Percentiles rank a stretch among this genome's conserved stretches.
These are phyloP conservation scores for Penaeus chinensis DNA, from an alignment of 1,140 invertebrate species.

Conservation along the genomic window DNA sequence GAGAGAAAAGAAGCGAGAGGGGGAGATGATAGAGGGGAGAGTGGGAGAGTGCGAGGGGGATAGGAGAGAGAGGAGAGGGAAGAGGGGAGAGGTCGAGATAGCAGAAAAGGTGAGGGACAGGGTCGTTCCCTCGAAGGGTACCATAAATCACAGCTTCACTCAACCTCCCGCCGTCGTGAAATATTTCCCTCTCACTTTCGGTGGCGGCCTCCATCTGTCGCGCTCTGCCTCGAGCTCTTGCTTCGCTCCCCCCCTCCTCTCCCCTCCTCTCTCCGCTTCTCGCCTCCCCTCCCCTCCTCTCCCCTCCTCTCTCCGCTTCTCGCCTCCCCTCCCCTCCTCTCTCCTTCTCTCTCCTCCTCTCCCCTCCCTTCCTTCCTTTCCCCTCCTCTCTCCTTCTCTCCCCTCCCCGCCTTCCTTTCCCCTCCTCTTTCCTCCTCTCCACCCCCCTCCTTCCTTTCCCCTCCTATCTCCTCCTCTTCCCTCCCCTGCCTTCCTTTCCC, in stretches of 20 bases:
- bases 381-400: not conserved
- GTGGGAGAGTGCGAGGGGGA: not conserved
- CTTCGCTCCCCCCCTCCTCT: not conserved
- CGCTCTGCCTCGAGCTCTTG: constrained; percentile 4
- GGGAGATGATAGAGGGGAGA: not conserved
- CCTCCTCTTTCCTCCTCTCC: not conserved
- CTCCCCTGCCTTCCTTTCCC: no score
- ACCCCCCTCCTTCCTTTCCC: no score
- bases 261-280: constrained; percentile 11
- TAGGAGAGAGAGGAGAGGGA: not conserved
- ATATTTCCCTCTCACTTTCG: constrained; percentile 36
- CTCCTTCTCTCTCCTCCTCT: not conserved
- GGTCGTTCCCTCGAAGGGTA: not conserved
- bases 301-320: not conserved
- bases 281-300: constrained; percentile 28
- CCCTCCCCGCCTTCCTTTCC: no score
- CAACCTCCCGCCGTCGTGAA: constrained; percentile 30
- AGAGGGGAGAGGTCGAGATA: not conserved
- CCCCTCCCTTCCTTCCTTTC: not conserved
- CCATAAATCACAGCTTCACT: constrained; percentile 41
- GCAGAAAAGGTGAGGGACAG: no score
- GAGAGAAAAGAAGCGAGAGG: not conserved
- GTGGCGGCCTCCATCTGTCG: constrained; percentile 42
- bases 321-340: not conserved
- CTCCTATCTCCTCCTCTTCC: no score